These are phyloP conservation scores for Suillia variegata DNA, from an alignment of 2,888 invertebrate species.

Conservation along the genomic window DNA sequence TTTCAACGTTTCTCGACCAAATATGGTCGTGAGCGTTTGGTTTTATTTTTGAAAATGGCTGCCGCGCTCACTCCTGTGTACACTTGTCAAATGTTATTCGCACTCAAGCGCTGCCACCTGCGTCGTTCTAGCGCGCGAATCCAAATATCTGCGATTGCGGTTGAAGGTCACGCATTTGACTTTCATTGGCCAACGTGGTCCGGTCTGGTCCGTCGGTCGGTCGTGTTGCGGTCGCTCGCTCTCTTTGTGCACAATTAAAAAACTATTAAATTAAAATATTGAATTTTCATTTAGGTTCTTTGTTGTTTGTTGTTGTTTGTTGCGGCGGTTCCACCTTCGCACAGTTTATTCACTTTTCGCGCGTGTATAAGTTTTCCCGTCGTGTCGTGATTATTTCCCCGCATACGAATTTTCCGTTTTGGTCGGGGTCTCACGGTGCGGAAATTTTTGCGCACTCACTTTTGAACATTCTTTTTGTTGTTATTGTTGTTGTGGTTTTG, in stretches of 20 bases:
- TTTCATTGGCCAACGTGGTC: neutral
- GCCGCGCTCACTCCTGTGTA: neutral
- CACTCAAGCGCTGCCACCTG: neutral
- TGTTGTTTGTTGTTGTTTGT: neutral
- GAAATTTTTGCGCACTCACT: neutral
- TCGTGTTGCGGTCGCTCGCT: too few species aligned
- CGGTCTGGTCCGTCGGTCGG: too few species aligned
- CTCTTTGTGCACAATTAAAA: conserved; percentile 38
- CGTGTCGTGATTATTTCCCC: too few species aligned
- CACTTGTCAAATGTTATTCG: conserved; percentile 2
- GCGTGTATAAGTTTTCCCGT: too few species aligned
- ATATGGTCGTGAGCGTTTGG: neutral
- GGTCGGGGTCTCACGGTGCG: too few species aligned
- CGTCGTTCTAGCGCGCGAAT: neutral
- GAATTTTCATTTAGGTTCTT: conserved; percentile 37
- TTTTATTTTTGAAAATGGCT: conserved; percentile 1
- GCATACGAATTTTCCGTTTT: too few species aligned
- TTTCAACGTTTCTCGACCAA: neutral
- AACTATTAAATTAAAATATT: conserved; percentile 34
- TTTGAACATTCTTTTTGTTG: neutral
- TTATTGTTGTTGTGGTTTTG: too few species aligned
- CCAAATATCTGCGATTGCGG: neutral
- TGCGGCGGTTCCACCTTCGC: conserved; percentile 34
- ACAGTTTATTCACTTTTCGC: conserved; percentile 44
- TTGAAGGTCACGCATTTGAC: neutral